phyloP scores from a whole-genome alignment of 2,113 vertebrate genomes.

The Dendropsophus ebraccatus region DNA sequence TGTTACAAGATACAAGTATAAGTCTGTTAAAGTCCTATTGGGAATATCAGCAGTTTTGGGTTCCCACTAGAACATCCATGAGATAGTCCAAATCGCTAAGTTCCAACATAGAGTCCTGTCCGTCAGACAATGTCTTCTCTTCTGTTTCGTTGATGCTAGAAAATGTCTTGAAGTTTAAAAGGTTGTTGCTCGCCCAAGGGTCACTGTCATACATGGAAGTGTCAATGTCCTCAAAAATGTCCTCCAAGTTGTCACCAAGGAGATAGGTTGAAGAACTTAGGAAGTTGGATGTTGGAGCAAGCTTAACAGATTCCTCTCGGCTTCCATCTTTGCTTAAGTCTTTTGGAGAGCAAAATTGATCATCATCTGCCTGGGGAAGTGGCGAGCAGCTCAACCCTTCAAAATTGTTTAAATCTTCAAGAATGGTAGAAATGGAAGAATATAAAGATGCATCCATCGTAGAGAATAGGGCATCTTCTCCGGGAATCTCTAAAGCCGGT shows the following conservation, averaged over 20 bases:
- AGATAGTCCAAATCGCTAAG: constrained; percentile 69
- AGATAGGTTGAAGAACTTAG: constrained; percentile 65
- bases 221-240: constrained; percentile 73
- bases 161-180: constrained; percentile 62
- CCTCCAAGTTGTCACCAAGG: constrained; percentile 68
- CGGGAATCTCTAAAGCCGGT: neutral
- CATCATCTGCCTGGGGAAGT: constrained; percentile 53
- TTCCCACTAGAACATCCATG: constrained; percentile 69
- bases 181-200: constrained; percentile 60
- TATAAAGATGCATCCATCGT: constrained; percentile 62
- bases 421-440: constrained; percentile 67
- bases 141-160: constrained; percentile 46
- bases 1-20: constrained; percentile 44
- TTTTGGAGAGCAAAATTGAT: constrained; percentile 54
- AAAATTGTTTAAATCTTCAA: constrained; percentile 66
- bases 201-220: constrained; percentile 74
- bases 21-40: constrained; percentile 46
- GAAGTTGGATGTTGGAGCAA: neutral
- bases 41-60: constrained; percentile 59
- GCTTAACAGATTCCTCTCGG: neutral
- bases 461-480: constrained; percentile 62
- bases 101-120: constrained; percentile 51
- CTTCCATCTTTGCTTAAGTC: constrained; percentile 4
- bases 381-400: constrained; percentile 64
- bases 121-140: constrained; percentile 50